phyloP scores from a whole-genome alignment of 2,113 vertebrate genomes.

The Brevimyrus niger region DNA sequence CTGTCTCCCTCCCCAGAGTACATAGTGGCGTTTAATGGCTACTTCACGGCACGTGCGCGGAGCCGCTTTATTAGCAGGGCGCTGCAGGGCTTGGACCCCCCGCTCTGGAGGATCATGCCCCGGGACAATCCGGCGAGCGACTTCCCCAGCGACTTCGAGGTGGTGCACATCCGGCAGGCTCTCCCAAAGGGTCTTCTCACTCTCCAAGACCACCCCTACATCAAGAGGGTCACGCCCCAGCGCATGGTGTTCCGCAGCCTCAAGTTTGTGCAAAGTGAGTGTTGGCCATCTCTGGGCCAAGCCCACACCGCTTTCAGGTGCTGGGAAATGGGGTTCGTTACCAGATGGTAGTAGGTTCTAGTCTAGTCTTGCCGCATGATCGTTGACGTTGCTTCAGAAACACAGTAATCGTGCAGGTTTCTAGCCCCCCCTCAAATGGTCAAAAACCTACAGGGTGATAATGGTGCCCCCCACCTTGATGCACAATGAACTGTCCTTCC shows the following conservation, averaged over 20 bases:
- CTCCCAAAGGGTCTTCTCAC: slow-evolving; percentile 71
- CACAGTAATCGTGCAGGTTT: not conserved
- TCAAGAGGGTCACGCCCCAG: slow-evolving; percentile 92
- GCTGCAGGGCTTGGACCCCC: slow-evolving; percentile 64
- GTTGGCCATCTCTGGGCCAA: not conserved
- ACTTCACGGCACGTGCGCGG: slow-evolving; percentile 88
- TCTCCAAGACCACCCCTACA: slow-evolving; percentile 87
- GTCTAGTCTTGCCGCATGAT: not conserved
- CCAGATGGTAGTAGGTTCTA: not conserved
- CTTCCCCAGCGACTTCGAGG: slow-evolving; percentile 95
- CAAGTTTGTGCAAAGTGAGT: slow-evolving; percentile 80
- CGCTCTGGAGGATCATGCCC: slow-evolving; percentile 88
- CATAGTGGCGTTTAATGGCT: slow-evolving; percentile 76
- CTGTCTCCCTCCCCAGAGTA: slow-evolving; percentile 59
- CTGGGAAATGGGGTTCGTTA: not conserved
- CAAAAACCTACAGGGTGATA: not conserved
- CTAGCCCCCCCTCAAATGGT: not conserved
- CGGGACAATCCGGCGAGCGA: slow-evolving; percentile 91
- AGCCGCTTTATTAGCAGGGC: slow-evolving; percentile 90
- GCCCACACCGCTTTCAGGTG: not conserved
- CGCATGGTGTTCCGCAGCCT: slow-evolving; percentile 87
- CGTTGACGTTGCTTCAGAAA: not conserved
- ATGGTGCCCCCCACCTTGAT: not conserved
- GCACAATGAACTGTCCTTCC: not conserved
- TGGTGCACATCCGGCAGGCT: slow-evolving; percentile 83